phyloP scores from a whole-genome alignment of 2,113 vertebrate genomes.

The Blennius ocellaris region DNA sequence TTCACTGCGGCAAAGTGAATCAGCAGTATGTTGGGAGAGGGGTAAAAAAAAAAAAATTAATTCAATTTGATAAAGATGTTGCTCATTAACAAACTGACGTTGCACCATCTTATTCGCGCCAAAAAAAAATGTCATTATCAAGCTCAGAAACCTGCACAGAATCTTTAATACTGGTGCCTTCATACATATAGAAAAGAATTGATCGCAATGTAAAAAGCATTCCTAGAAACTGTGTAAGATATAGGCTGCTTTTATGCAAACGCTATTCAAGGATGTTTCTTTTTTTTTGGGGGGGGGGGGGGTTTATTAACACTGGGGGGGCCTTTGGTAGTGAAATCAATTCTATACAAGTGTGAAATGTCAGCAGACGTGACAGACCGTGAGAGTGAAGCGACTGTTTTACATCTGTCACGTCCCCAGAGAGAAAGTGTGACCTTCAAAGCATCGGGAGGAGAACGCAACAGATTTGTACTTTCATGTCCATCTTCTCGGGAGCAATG shows the following conservation, averaged over 20 bases:
- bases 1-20: slow-evolving; percentile 33
- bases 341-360: slow-evolving; percentile 38
- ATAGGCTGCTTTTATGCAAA: slow-evolving; percentile 11
- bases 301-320: slow-evolving; percentile 33
- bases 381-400: slow-evolving; percentile 46
- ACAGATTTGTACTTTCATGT: slow-evolving; percentile 35
- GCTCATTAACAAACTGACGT: slow-evolving; percentile 45
- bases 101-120: slow-evolving; percentile 26
- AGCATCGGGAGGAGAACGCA: slow-evolving; percentile 16
- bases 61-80: slow-evolving; percentile 41
- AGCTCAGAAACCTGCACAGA: neutral
- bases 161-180: slow-evolving; percentile 7
- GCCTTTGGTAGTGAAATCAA: slow-evolving; percentile 29
- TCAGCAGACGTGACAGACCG: slow-evolving; percentile 39
- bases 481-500: slow-evolving; percentile 14
- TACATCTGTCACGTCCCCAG: slow-evolving; percentile 34
- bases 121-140: slow-evolving; percentile 16
- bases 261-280: slow-evolving; percentile 25
- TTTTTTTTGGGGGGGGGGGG: too few relatives aligned
- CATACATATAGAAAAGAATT: slow-evolving; percentile 15
- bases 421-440: slow-evolving; percentile 61
- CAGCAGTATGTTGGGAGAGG: neutral
- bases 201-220: slow-evolving; percentile 19
- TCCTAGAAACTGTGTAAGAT: slow-evolving; percentile 40
- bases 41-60: neutral